Percentiles rank a stretch among this genome's conserved stretches.
phyloP scores from a whole-genome alignment of 2,888 invertebrate species.

The Tanytarsus gracilentus region DNA sequence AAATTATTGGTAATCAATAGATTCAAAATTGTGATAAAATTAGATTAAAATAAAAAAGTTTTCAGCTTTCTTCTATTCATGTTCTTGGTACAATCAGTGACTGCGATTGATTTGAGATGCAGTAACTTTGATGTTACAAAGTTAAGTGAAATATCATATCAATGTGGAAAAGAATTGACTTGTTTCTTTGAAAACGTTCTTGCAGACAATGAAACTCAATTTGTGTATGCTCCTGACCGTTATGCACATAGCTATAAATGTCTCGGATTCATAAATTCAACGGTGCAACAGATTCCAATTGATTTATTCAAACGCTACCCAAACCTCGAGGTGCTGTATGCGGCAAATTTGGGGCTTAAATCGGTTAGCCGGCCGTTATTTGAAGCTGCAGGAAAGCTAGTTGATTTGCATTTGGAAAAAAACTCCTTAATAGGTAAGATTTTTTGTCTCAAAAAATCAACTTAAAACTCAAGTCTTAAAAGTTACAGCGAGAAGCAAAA shows the following conservation, averaged over 20 bases:
- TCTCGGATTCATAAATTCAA: constrained; percentile 24
- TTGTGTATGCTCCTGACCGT: constrained; percentile 15
- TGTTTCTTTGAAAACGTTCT: constrained; percentile 16
- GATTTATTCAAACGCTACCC: constrained; percentile 21
- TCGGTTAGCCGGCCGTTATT: neutral
- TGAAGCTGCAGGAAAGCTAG: constrained; percentile 11
- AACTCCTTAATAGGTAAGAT: constrained; percentile 7
- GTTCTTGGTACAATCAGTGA: neutral
- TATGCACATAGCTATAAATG: constrained; percentile 11
- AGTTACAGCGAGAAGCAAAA: too few species aligned
- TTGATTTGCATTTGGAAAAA: constrained; percentile 20
- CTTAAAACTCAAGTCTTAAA: too few species aligned
- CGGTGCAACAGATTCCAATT: constrained; percentile 15
- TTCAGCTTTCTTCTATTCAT: neutral
- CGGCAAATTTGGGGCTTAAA: constrained; percentile 10
- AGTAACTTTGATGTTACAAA: constrained; percentile 18
- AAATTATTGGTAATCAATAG: too few species aligned
- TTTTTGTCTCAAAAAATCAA: neutral
- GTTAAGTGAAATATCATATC: constrained; percentile 23
- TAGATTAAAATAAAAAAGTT: too few species aligned
- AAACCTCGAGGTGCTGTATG: constrained; percentile 21
- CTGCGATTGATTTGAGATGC: constrained; percentile 10
- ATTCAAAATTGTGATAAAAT: too few species aligned
- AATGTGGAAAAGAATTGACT: constrained; percentile 19
- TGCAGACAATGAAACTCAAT: constrained; percentile 20